Percentiles rank a stretch among this genome's conserved stretches.
phyloP scores from a whole-genome alignment of 2,888 invertebrate genomes.

The Ceramica pisi region DNA sequence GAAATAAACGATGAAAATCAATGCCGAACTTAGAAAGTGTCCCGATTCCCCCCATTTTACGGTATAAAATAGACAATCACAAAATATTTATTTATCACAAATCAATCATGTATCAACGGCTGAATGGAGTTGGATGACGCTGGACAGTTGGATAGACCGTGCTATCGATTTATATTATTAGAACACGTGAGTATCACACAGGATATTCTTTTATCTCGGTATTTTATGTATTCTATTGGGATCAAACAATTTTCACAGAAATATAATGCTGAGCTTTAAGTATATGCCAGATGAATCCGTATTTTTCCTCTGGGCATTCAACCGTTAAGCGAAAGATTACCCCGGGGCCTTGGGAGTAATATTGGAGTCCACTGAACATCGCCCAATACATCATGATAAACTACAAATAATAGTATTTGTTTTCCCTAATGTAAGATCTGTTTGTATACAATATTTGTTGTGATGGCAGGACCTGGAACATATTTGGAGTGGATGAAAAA shows the following conservation, averaged over 20 bases:
- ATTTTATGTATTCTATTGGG: no score
- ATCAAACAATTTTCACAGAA: not conserved
- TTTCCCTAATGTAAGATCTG: not conserved
- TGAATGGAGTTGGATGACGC: not conserved
- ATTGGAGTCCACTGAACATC: not conserved
- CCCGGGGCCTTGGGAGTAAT: not conserved
- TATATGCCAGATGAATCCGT: not conserved
- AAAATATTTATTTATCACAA: no score
- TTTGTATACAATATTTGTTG: not conserved
- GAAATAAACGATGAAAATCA: no score
- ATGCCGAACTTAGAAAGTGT: no score
- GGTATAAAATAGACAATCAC: no score
- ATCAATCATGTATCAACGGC: not conserved
- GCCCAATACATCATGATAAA: no score
- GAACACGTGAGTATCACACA: no score
- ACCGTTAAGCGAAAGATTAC: not conserved
- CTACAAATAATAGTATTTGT: not conserved
- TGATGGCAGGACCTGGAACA: not conserved
- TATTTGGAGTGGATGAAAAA: not conserved
- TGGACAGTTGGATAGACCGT: not conserved
- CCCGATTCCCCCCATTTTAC: no score
- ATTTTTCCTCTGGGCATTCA: not conserved
- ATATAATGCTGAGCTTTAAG: not conserved
- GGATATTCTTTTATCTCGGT: no score
- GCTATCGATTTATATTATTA: not conserved